Evolutionary conservation across 2,113 vertebrate species (phyloP).

Genomic region (Nanorana parkeri): DNA sequence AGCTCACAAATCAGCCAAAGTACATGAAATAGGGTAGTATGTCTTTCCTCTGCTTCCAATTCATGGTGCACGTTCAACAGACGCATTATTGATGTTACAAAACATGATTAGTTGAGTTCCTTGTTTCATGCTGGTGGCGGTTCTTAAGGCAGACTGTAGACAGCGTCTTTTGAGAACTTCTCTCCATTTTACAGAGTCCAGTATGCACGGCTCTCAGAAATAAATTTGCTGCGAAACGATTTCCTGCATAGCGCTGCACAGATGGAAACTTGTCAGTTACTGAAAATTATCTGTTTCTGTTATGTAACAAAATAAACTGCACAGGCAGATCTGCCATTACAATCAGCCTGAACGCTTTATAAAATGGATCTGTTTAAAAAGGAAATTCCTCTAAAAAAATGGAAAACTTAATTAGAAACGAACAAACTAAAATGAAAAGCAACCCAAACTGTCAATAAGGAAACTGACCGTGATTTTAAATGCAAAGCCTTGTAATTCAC

Average conservation of each 20-base stretch:
- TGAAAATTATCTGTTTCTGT: neutral
- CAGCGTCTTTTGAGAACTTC: neutral
- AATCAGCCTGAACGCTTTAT: too few species aligned
- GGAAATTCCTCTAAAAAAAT: too few species aligned
- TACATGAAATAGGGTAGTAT: conserved; percentile 9
- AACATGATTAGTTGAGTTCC: neutral
- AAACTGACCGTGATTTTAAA: too few species aligned
- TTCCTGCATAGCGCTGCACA: neutral
- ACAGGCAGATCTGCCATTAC: too few species aligned
- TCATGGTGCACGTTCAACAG: neutral
- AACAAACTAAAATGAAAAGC: too few species aligned
- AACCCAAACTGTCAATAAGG: too few species aligned
- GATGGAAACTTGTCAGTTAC: neutral
- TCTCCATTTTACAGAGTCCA: neutral
- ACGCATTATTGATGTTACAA: neutral
- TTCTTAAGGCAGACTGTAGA: neutral
- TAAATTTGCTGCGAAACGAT: neutral
- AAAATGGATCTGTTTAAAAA: too few species aligned
- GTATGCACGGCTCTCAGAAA: neutral
- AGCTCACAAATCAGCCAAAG: conserved; percentile 14
- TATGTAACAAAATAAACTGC: neutral
- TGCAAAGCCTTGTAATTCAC: too few species aligned
- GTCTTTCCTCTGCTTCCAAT: neutral
- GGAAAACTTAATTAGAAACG: too few species aligned
- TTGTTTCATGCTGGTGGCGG: neutral